A percentile compares a stretch with the other conserved stretches of the same genome.
Conservation (phyloP, 2,888 invertebrate genomes). For the Dasysyrphus tricinctus region DNA sequence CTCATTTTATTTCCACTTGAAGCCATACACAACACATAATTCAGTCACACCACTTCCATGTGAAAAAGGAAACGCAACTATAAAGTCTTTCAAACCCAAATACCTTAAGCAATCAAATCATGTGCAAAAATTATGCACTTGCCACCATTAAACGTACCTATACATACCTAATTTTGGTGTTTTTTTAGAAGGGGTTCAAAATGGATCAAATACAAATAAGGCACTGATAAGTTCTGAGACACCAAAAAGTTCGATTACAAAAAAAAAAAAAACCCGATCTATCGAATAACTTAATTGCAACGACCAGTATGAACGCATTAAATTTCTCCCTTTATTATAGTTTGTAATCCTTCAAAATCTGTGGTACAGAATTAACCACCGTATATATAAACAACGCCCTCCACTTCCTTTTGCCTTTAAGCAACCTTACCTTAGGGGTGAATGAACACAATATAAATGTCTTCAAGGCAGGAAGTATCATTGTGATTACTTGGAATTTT, state of each 20-base stretch:
- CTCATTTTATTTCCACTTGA: neutral
- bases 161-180: neutral
- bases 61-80: neutral
- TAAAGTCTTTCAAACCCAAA: neutral
- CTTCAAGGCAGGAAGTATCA: conserved; percentile 66
- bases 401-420: conserved; percentile 48
- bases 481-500: conserved; percentile 62
- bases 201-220: conserved; percentile 9
- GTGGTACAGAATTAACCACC: conserved; percentile 11
- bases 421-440: conserved; percentile 51
- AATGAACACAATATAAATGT: conserved; percentile 54
- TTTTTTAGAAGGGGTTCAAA: neutral
- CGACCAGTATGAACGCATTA: conserved; percentile 8
- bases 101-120: neutral
- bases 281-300: conserved; percentile 10
- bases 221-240: conserved; percentile 2
- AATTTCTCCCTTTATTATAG: neutral
- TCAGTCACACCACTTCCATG: neutral
- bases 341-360: conserved; percentile 13
- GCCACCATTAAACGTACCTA: neutral
- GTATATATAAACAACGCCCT: conserved; percentile 6
- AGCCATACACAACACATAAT: neutral
- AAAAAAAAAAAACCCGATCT: neutral
- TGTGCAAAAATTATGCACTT: conserved; percentile 5
- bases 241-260: conserved; percentile 41